Percentiles rank a stretch among this genome's conserved stretches.
These are phyloP conservation scores for Sphaerodactylus townsendi DNA, from an alignment of 2,113 vertebrate genomes.

Conservation along the genomic window DNA sequence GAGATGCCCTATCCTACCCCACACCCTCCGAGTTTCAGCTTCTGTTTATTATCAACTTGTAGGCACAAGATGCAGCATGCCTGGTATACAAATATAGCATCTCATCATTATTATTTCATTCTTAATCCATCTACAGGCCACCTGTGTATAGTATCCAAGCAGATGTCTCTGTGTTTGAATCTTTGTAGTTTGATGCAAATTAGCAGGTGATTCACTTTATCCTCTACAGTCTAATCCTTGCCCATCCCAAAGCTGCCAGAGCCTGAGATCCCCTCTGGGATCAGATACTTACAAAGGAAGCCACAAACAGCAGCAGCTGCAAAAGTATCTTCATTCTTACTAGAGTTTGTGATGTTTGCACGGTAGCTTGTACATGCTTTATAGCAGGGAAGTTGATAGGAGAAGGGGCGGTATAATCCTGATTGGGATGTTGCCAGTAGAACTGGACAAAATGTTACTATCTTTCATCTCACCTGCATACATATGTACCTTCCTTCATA, in stretches of 20 bases:
- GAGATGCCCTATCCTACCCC: not conserved
- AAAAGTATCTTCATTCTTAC: not conserved
- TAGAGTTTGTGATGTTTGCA: not conserved
- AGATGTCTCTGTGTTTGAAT: not conserved
- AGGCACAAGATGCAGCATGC: not conserved
- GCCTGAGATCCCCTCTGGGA: not conserved
- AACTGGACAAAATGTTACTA: not conserved
- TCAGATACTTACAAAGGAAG: constrained; percentile 1
- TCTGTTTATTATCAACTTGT: not conserved
- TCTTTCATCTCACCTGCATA: not conserved
- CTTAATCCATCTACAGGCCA: not conserved
- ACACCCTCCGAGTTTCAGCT: not conserved
- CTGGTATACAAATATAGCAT: not conserved
- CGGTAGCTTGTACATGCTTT: not conserved
- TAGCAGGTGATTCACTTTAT: not conserved
- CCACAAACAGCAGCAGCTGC: not conserved
- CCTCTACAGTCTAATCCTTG: not conserved
- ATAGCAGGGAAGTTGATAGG: not conserved
- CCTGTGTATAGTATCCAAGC: not conserved
- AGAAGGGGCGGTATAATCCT: not conserved
- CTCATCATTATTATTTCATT: not conserved
- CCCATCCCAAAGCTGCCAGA: not conserved
- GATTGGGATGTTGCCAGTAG: not conserved
- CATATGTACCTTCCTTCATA: not conserved
- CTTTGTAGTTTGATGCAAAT: not conserved